Percentiles rank a stretch among this genome's conserved stretches.
Conservation (phyloP, 2,888 invertebrate genomes). For the Drosophila cracens region DNA sequence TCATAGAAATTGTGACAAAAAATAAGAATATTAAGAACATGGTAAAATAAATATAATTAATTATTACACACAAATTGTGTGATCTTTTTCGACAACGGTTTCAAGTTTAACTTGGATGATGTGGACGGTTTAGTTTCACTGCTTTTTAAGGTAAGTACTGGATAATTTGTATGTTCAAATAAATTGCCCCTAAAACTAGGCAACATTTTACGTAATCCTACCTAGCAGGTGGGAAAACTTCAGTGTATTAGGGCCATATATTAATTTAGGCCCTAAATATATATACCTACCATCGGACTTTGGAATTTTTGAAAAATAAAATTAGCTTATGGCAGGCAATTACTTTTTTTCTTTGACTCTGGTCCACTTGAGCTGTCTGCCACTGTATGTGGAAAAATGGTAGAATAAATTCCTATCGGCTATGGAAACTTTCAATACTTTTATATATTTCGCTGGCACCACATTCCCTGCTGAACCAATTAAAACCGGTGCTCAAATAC, state of each 20-base stretch:
- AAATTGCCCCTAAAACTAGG: too few species aligned
- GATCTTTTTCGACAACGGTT: neutral
- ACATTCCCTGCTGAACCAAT: conserved; percentile 50
- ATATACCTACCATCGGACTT: too few species aligned
- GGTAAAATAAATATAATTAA: conserved; percentile 59
- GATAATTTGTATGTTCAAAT: neutral
- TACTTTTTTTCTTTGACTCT: too few species aligned
- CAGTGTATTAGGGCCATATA: too few species aligned
- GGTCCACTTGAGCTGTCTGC: too few species aligned
- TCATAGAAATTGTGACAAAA: conserved; percentile 54
- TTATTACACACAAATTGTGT: conserved; percentile 8
- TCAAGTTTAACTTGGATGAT: neutral
- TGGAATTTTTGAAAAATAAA: too few species aligned
- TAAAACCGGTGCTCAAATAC: conserved; percentile 56
- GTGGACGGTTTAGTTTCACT: too few species aligned
- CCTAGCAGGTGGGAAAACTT: too few species aligned
- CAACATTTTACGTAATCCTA: too few species aligned
- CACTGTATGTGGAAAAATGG: neutral
- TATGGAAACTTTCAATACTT: neutral
- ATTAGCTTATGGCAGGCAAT: too few species aligned
- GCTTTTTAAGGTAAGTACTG: neutral
- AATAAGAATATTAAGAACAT: conserved; percentile 51
- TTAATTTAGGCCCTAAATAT: too few species aligned
- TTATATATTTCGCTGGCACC: conserved; percentile 26
- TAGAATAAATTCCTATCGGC: neutral